Evolutionary conservation across 2,888 invertebrate species (phyloP).

Genomic region (Nephrocerus scutellatus): DNA sequence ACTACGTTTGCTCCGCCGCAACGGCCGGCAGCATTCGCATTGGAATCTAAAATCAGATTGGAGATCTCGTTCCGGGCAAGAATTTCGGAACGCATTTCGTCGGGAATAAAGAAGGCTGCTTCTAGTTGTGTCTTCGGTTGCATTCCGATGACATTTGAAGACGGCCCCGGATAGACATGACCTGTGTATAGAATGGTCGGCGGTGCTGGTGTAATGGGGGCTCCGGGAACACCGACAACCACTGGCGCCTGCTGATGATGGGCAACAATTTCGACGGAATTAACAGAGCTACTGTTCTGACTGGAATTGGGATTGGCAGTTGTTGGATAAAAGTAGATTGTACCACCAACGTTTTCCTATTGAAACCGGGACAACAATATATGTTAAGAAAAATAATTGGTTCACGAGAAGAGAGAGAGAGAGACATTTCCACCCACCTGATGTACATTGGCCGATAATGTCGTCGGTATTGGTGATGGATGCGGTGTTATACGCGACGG

Average conservation of each 20-base stretch:
- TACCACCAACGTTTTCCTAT: slow-evolving; percentile 87
- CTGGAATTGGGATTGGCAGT: slow-evolving; percentile 53
- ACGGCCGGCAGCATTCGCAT: slow-evolving; percentile 45
- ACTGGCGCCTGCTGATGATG: slow-evolving; percentile 34
- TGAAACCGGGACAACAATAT: slow-evolving; percentile 28
- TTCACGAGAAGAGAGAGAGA: neutral
- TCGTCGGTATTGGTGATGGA: slow-evolving; percentile 48
- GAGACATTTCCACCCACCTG: slow-evolving; percentile 33
- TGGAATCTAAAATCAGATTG: slow-evolving; percentile 65
- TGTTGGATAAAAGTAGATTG: slow-evolving; percentile 89
- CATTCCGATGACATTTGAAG: slow-evolving; percentile 46
- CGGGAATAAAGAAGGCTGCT: slow-evolving; percentile 74
- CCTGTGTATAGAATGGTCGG: slow-evolving; percentile 40
- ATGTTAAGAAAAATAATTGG: slow-evolving; percentile 1
- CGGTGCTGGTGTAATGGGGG: slow-evolving; percentile 35
- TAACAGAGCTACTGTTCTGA: slow-evolving; percentile 39
- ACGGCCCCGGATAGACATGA: slow-evolving; percentile 47
- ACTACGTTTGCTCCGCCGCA: no score
- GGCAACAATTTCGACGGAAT: slow-evolving; percentile 34
- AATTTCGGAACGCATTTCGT: slow-evolving; percentile 60
- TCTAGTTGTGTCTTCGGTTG: slow-evolving; percentile 47
- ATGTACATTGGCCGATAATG: slow-evolving; percentile 44
- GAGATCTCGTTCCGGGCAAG: slow-evolving; percentile 47
- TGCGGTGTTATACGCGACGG: slow-evolving; percentile 49
- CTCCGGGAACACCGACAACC: slow-evolving; percentile 28